Conservation (phyloP, 2,888 invertebrate species). For the Adela reaumurella region DNA sequence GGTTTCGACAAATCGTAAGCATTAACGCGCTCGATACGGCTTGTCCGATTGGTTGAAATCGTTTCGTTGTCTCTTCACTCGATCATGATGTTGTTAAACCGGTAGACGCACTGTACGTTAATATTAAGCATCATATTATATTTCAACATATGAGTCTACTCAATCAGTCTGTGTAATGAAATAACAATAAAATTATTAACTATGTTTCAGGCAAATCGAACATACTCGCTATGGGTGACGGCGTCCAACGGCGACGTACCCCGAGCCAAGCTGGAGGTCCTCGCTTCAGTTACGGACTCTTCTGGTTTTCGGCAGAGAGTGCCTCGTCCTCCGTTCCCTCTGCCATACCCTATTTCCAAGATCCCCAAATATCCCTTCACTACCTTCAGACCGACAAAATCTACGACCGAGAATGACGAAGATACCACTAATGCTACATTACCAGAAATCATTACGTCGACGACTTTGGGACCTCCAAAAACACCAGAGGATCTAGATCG, state of each 20-base stretch:
- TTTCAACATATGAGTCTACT: too few species aligned
- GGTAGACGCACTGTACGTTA: too few species aligned
- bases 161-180: too few species aligned
- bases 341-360: conserved; percentile 18
- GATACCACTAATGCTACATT: conserved; percentile 24
- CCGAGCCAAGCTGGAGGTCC: conserved; percentile 36
- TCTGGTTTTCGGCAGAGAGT: conserved; percentile 23
- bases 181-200: neutral
- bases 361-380: conserved; percentile 20
- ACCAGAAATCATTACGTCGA: conserved; percentile 30
- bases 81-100: too few species aligned
- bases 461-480: conserved; percentile 22
- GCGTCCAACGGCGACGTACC: conserved; percentile 39
- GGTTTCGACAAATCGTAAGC: too few species aligned
- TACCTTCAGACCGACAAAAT: conserved; percentile 30
- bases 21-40: too few species aligned
- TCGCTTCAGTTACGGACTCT: conserved; percentile 35
- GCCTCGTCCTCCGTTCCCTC: conserved; percentile 27
- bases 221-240: conserved; percentile 44
- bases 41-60: too few species aligned
- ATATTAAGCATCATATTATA: too few species aligned
- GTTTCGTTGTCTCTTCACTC: too few species aligned
- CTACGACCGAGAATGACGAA: conserved; percentile 20
- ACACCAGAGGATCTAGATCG: conserved; percentile 23
- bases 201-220: conserved; percentile 36